Base-by-base conservation (phyloP, 2,888 invertebrate genomes). In the Danaus chrysippus region DNA sequence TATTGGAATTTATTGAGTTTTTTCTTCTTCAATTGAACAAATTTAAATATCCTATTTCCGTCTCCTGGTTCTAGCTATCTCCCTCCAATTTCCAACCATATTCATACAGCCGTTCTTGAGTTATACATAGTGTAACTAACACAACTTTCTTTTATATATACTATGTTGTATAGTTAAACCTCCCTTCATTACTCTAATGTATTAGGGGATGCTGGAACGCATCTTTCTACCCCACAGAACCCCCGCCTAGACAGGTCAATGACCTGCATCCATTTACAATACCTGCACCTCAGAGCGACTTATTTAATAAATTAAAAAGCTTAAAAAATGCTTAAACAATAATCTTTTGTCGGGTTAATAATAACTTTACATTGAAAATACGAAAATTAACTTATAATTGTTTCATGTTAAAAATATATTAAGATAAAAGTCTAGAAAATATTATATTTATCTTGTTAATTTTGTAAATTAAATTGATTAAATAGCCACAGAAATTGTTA, bases 161-260 rank as follows among this genome's bases (percentile, higher is more conserved):
- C n/a, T 46, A 13, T 46, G 46, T 46, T 6, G 23, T 34, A 34
- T 34, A 34, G 23, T 34, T 34, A 49, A 17, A 54, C 17, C 34
- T 56, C 58, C 34, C 56, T 59, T 56, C 61, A 66, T 66, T 63
- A 63, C 56, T 43, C 49, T 57, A 53, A 34, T 54, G 54, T 54
- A 49, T 43, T 12, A 13, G 12, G 63, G 63, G 63, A 42, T 10
- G 23, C 42, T 42, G 42, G 54, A 56, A 54, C 61, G 59, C 58
- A 54, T 42, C 57, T 61, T 59, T 59, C 54, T 46, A 41, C 56
- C 42, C n/a, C n/a, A 1, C 63, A 17, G 58, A 54, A 58, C 15
- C 34, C 49, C 54, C 15, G n/a, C 19, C 9, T 52, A 49, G 49
- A 23, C 66, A 49, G 66, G 59, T 63, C 66, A 61, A 19, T 63